Percentiles rank a stretch among this genome's conserved stretches.
These are phyloP conservation scores for Siniperca undulata DNA, from an alignment of 2,797 vertebrate species.

Conservation along the genomic window DNA sequence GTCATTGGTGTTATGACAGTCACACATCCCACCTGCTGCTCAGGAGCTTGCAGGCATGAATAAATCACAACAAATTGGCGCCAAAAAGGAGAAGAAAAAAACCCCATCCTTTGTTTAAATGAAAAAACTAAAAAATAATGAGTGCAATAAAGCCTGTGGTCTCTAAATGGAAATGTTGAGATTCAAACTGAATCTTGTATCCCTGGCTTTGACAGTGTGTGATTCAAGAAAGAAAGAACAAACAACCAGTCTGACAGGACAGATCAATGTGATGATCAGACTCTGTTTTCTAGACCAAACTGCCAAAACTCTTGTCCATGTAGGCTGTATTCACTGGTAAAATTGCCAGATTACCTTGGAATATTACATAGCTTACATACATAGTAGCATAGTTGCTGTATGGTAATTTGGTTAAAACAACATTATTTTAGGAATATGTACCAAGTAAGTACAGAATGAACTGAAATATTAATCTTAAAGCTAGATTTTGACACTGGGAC, in stretches of 20 bases:
- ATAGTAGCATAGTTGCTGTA: background rate
- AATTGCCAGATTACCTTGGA: background rate
- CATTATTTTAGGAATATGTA: background rate
- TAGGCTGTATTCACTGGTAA: background rate
- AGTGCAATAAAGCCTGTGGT: slow-evolving; percentile 66
- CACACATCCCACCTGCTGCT: slow-evolving; percentile 77
- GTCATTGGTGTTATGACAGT: slow-evolving; percentile 69
- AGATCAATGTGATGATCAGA: background rate
- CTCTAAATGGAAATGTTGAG: slow-evolving; percentile 26
- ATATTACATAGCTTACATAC: background rate
- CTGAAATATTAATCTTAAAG: background rate
- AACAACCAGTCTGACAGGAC: background rate
- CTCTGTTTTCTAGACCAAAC: background rate
- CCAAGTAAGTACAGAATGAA: background rate
- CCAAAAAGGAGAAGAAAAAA: slow-evolving; percentile 38
- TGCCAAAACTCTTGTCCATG: background rate
- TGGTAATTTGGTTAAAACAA: slow-evolving; percentile 8
- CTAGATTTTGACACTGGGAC: background rate
- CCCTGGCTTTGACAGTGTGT: background rate
- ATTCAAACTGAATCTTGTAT: slow-evolving; percentile 1
- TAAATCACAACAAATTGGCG: slow-evolving; percentile 77
- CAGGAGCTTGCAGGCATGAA: slow-evolving; percentile 69
- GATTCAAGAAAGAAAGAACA: background rate
- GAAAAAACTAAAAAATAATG: slow-evolving; percentile 47
- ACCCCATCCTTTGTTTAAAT: slow-evolving; percentile 41